A percentile compares a stretch with the other conserved stretches of the same genome.
Evolutionary conservation across 2,797 vertebrate genomes (phyloP).

Genomic region (Oreochromis mossambicus): DNA sequence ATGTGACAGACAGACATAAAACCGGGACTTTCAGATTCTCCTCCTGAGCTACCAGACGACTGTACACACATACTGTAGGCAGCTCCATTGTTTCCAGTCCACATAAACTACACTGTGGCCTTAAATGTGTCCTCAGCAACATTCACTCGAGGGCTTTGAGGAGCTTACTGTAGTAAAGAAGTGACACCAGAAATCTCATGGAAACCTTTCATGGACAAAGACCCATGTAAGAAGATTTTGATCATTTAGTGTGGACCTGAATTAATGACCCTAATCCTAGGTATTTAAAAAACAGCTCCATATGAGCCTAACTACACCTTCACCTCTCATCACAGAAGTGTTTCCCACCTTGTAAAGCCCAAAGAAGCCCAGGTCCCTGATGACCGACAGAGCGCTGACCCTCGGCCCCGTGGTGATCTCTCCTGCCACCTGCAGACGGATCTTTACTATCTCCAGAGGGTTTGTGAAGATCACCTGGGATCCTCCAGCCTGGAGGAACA

Average conservation of each 20-base stretch:
- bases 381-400: slow-evolving; percentile 84
- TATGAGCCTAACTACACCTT: neutral
- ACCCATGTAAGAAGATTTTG: neutral
- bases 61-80: neutral
- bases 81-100: neutral
- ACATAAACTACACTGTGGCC: neutral
- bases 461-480: slow-evolving; percentile 93
- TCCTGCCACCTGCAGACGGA: slow-evolving; percentile 88
- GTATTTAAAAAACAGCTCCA: neutral
- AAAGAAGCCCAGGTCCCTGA: slow-evolving; percentile 84
- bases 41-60: neutral
- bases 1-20: neutral
- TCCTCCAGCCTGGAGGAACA: slow-evolving; percentile 79
- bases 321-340: neutral
- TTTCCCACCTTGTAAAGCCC: slow-evolving; percentile 85
- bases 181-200: neutral
- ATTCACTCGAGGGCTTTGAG: neutral
- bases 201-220: neutral
- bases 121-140: neutral
- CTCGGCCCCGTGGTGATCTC: slow-evolving; percentile 88
- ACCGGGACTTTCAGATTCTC: neutral
- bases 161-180: neutral
- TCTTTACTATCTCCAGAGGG: slow-evolving; percentile 91
- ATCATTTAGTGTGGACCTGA: neutral
- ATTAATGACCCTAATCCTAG: neutral